Conservation (phyloP, 2,113 vertebrate species). For the Tachysurus fulvidraco region DNA sequence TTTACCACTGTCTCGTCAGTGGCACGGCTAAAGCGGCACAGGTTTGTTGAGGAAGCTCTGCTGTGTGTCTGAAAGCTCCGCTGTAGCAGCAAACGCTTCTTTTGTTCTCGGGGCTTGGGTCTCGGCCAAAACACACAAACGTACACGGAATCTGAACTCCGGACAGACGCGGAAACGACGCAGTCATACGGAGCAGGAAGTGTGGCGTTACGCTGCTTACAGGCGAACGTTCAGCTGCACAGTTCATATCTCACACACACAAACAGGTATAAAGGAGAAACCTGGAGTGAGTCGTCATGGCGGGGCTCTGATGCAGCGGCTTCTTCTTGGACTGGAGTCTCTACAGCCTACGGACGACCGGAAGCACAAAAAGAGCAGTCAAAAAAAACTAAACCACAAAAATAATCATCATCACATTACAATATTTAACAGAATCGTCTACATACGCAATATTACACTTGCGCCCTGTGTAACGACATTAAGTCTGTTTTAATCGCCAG, state of each 20-base stretch:
- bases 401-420: not conserved
- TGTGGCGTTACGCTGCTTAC: not conserved
- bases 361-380: not conserved
- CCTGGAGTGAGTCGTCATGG: conserved; percentile 73
- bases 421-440: not conserved
- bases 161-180: not conserved
- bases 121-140: conserved; percentile 20
- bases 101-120: conserved; percentile 30
- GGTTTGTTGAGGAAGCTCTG: conserved; percentile 4
- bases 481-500: not conserved
- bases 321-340: conserved; percentile 57
- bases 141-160: not conserved
- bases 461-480: not conserved
- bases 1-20: not conserved
- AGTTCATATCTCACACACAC: not conserved
- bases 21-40: not conserved
- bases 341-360: conserved; percentile 53
- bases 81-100: conserved; percentile 30
- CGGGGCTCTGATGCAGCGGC: conserved; percentile 58
- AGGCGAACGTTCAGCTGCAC: too few species aligned
- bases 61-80: not conserved
- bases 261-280: not conserved
- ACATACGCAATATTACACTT: too few species aligned
- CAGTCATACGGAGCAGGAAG: not conserved
- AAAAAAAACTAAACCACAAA: not conserved